phyloP scores from a whole-genome alignment of 2,797 vertebrate species.

The Antrozous pallidus region DNA sequence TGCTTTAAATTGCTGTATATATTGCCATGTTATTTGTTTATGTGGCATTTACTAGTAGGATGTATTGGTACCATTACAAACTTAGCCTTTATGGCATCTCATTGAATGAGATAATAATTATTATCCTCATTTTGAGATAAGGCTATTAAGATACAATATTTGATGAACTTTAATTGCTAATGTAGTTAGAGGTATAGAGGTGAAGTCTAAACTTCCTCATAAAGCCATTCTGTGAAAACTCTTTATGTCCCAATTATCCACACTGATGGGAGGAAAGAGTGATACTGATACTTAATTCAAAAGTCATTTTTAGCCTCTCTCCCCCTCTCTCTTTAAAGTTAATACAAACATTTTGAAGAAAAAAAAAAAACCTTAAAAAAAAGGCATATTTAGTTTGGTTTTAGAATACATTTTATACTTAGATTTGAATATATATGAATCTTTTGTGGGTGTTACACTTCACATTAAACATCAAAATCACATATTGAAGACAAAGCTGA shows the following conservation, averaged over 20 bases:
- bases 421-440: neutral
- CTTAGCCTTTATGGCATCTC: constrained; percentile 27
- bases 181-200: neutral
- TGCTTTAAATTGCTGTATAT: neutral
- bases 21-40: neutral
- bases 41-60: constrained; percentile 11
- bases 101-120: constrained; percentile 48
- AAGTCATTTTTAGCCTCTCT: neutral
- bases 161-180: constrained; percentile 52
- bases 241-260: neutral
- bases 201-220: neutral
- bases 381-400: neutral
- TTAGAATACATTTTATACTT: neutral
- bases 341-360: neutral
- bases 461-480: neutral
- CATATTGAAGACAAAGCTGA: neutral
- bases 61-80: constrained; percentile 13
- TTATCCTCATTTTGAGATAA: constrained; percentile 57
- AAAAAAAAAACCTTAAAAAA: neutral
- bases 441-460: neutral
- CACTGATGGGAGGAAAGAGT: neutral
- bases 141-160: constrained; percentile 55
- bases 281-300: neutral
- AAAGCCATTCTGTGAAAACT: constrained; percentile 5
- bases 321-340: neutral